Conservation (phyloP, 2,113 vertebrate genomes). For the Nannobrachium achirus region DNA sequence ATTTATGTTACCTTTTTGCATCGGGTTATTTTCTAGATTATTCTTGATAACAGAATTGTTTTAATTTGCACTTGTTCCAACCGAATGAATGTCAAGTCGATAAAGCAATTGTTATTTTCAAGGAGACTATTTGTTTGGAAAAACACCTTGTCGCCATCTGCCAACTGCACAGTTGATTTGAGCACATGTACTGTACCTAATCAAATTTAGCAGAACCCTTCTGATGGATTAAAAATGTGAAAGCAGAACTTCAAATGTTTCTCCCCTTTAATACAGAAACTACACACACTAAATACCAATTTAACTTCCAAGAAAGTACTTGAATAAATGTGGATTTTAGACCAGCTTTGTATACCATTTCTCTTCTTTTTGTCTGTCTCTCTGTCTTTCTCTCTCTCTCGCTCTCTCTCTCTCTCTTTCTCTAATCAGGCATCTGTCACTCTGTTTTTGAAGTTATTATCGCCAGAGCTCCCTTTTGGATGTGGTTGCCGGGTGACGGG, state of each 20-base stretch:
- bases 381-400: constrained; percentile 86
- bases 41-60: constrained; percentile 18
- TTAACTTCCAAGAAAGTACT: constrained; percentile 98
- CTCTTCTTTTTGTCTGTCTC: constrained; percentile 72
- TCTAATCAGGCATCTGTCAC: constrained; percentile 99
- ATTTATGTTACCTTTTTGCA: constrained; percentile 30
- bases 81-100: constrained; percentile 68
- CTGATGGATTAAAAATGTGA: constrained; percentile 66
- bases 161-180: constrained; percentile 85
- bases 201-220: constrained; percentile 88
- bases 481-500: constrained; percentile 99
- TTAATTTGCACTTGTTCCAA: constrained; percentile 70
- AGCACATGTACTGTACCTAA: constrained; percentile 95
- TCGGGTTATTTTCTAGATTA: constrained; percentile 16
- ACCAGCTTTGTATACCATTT: constrained; percentile 89
- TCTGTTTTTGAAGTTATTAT: constrained; percentile 99
- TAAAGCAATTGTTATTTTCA: constrained; percentile 74
- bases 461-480: constrained; percentile 98
- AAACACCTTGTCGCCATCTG: constrained; percentile 85
- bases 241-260: constrained; percentile 44
- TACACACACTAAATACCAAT: constrained; percentile 83
- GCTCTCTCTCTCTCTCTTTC: constrained; percentile 91
- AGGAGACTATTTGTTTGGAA: constrained; percentile 74
- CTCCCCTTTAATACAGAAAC: constrained; percentile 75
- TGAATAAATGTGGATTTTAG: constrained; percentile 97